phyloP scores from a whole-genome alignment of 2,797 vertebrate genomes.

The Betta splendens region DNA sequence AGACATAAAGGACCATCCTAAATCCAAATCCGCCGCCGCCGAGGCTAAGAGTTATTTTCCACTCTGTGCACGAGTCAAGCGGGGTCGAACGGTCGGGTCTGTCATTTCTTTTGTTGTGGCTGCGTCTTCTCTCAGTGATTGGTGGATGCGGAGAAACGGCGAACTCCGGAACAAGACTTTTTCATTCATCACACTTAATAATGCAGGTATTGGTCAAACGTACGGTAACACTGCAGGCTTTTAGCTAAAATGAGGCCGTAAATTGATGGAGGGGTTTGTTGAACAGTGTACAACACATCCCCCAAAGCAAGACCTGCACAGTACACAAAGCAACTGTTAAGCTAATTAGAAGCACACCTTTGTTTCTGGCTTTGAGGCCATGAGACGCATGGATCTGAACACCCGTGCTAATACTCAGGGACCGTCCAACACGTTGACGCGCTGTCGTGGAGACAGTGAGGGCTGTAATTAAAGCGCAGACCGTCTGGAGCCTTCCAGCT shows the following conservation, averaged over 20 bases:
- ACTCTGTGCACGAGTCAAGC: conserved; percentile 28
- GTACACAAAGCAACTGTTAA: conserved; percentile 21
- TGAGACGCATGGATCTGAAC: conserved; percentile 1
- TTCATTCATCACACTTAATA: no score
- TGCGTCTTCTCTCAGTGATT: conserved; percentile 15
- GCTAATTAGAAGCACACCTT: conserved; percentile 33
- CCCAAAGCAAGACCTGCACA: conserved; percentile 21
- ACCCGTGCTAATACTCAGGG: conserved; percentile 5
- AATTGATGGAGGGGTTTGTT: conserved; percentile 52
- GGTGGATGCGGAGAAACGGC: not conserved
- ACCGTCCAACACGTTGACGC: conserved; percentile 31
- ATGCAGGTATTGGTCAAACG: conserved; percentile 34
- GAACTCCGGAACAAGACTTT: no score
- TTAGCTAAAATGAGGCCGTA: conserved; percentile 58
- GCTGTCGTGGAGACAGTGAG: conserved; percentile 22
- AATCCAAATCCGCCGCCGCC: conserved; percentile 47
- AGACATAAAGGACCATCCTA: conserved; percentile 61
- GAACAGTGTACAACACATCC: conserved; percentile 25
- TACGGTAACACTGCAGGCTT: conserved; percentile 29
- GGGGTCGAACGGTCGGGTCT: conserved; percentile 31
- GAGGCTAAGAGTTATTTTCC: conserved; percentile 49
- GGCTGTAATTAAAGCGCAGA: conserved; percentile 54
- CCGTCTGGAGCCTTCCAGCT: conserved; percentile 53
- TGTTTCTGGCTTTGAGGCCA: conserved; percentile 17
- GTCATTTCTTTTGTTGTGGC: conserved; percentile 40